phyloP scores from a whole-genome alignment of 1,140 invertebrate genomes.

The Pachyrhynchus sulphureomaculatus region DNA sequence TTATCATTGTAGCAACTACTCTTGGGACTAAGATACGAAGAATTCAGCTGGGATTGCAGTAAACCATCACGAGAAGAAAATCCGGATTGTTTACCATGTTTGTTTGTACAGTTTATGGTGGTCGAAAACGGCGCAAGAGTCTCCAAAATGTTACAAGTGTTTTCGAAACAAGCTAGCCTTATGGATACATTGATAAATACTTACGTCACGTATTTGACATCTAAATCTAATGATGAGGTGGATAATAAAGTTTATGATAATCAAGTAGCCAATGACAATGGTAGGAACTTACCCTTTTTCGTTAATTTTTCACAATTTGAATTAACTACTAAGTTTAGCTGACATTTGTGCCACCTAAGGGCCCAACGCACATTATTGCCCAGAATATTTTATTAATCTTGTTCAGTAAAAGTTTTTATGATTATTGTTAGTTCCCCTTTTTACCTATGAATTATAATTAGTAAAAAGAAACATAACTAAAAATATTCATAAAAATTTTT shows the following conservation, averaged over 20 bases:
- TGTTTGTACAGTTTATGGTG: slow-evolving; percentile 86
- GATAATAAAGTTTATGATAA: slow-evolving; percentile 48
- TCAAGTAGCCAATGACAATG: slow-evolving; percentile 39
- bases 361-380: too few relatives aligned
- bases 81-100: slow-evolving; percentile 83
- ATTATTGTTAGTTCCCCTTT: too few relatives aligned
- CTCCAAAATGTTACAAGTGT: slow-evolving; percentile 84
- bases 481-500: too few relatives aligned
- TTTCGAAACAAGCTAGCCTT: slow-evolving; percentile 86
- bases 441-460: too few relatives aligned
- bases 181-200: slow-evolving; percentile 89
- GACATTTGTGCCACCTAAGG: too few relatives aligned
- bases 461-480: too few relatives aligned
- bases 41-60: slow-evolving; percentile 87
- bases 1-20: slow-evolving; percentile 67
- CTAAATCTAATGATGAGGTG: slow-evolving; percentile 50
- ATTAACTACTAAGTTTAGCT: too few relatives aligned
- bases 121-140: slow-evolving; percentile 81
- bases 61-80: slow-evolving; percentile 81
- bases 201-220: slow-evolving; percentile 72
- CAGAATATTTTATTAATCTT: too few relatives aligned
- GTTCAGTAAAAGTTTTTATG: too few relatives aligned
- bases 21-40: slow-evolving; percentile 81
- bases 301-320: not conserved
- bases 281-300: too few relatives aligned